Conservation (phyloP, 2,113 vertebrate species). For the Sebastes schlegelii region DNA sequence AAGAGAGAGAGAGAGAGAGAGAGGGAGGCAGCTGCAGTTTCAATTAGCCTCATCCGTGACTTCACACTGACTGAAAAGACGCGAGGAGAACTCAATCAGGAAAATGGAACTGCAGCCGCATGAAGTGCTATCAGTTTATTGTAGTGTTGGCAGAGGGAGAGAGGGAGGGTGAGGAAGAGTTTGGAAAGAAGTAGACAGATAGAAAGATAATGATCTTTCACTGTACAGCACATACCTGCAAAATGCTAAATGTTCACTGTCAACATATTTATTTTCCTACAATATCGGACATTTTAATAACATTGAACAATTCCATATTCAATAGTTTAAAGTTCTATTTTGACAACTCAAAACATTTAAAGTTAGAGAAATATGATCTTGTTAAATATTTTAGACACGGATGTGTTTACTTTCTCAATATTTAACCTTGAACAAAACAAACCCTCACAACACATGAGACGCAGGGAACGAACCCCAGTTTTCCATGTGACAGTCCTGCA, state of each 20-base stretch:
- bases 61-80: neutral
- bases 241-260: neutral
- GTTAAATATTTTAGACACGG: neutral
- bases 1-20: neutral
- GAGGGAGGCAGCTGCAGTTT: neutral
- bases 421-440: neutral
- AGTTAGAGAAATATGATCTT: neutral
- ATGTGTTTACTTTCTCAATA: neutral
- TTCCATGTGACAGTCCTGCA: neutral
- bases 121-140: neutral
- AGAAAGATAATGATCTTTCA: neutral
- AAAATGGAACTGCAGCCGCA: neutral
- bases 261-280: neutral
- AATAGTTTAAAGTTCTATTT: neutral
- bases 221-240: neutral
- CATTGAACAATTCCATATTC: neutral
- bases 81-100: constrained; percentile 1
- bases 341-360: neutral
- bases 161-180: neutral
- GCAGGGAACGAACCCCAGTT: neutral
- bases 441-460: neutral
- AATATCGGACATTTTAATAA: neutral
- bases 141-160: neutral
- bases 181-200: neutral
- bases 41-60: neutral